Conservation (phyloP, 2,888 invertebrate species). For the Ligdia adustata region DNA sequence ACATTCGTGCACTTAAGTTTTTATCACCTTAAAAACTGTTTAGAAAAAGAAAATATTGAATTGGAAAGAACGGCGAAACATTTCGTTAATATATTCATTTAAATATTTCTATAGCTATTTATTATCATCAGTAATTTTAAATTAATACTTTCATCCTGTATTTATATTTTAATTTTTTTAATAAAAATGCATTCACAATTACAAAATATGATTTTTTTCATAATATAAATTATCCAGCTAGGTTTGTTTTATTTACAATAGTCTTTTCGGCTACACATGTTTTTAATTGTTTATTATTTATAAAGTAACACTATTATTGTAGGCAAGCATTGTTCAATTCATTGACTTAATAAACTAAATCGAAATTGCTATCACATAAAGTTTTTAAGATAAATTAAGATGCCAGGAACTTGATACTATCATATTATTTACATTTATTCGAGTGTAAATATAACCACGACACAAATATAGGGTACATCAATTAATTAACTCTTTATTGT, state of each 20-base stretch:
- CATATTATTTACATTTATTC: conserved; percentile 60
- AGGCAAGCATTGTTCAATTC: conserved; percentile 72
- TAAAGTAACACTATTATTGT: conserved; percentile 56
- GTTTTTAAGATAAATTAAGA: conserved; percentile 40
- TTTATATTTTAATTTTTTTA: no score
- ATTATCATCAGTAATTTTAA: conserved; percentile 70
- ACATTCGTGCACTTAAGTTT: conserved; percentile 63
- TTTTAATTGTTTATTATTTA: conserved; percentile 46
- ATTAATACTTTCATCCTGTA: conserved; percentile 68
- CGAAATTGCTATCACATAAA: conserved; percentile 47
- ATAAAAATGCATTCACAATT: conserved; percentile 65
- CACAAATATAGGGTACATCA: not conserved
- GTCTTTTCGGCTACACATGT: conserved; percentile 69
- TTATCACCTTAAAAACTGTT: conserved; percentile 39
- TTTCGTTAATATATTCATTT: conserved; percentile 19
- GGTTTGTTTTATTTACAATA: conserved; percentile 71
- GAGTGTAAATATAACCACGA: conserved; percentile 10
- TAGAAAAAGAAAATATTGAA: conserved; percentile 17
- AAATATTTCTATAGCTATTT: conserved; percentile 63
- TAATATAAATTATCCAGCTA: conserved; percentile 71
- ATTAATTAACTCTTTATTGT: no score
- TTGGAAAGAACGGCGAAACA: conserved; percentile 23
- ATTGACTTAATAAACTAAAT: conserved; percentile 46
- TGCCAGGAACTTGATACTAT: conserved; percentile 64
- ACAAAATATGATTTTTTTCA: conserved; percentile 60